Evolutionary conservation across 2,113 vertebrate genomes (phyloP).

Genomic region (Chaetodon trifascialis): DNA sequence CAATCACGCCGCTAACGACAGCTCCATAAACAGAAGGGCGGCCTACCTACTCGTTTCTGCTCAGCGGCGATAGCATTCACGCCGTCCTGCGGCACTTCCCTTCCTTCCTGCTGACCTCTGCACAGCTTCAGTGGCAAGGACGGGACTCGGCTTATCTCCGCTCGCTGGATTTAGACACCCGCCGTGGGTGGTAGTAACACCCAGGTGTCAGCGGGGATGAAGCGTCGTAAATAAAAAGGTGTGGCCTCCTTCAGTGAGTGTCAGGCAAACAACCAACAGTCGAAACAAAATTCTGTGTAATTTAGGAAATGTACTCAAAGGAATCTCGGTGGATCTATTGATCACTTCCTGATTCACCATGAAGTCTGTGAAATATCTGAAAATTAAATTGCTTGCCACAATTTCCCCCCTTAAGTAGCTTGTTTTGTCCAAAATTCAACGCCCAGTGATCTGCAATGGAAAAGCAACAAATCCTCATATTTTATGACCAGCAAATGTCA

Average conservation of each 20-base stretch:
- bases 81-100: constrained; percentile 54
- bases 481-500: no score
- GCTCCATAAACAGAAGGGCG: constrained; percentile 68
- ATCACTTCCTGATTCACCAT: not conserved
- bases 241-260: constrained; percentile 27
- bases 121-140: constrained; percentile 54
- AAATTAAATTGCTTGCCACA: no score
- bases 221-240: constrained; percentile 38
- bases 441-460: not conserved
- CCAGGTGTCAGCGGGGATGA: constrained; percentile 39
- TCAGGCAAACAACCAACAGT: constrained; percentile 6
- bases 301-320: not conserved
- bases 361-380: not conserved
- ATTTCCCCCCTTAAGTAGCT: not conserved
- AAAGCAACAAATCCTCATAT: not conserved
- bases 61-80: constrained; percentile 74
- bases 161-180: constrained; percentile 56
- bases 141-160: constrained; percentile 66
- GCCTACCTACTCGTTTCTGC: constrained; percentile 58
- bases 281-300: not conserved
- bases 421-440: not conserved
- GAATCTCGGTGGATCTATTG: not conserved
- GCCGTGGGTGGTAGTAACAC: constrained; percentile 31
- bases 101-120: constrained; percentile 76
- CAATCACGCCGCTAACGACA: constrained; percentile 64